Evolutionary conservation across 1,140 invertebrate species (phyloP).

Genomic region (Agrilus planipennis): DNA sequence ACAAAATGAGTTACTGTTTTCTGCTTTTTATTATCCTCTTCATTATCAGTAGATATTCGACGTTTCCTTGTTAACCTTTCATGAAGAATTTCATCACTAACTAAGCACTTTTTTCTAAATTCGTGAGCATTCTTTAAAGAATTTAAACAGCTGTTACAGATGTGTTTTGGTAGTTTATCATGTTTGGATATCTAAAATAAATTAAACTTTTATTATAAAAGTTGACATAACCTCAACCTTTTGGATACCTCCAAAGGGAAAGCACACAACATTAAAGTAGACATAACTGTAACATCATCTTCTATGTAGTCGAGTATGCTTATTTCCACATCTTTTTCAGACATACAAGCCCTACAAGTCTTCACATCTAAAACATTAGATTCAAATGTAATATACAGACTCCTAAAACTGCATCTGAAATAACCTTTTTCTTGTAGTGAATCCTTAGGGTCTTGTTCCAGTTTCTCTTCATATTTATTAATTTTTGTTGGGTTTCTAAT

Average conservation of each 20-base stretch:
- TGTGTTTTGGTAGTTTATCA: conserved; percentile 21
- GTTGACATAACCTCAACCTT: neutral
- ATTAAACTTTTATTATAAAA: no score
- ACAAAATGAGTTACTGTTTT: neutral
- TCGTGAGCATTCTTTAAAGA: conserved; percentile 11
- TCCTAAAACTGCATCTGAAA: neutral
- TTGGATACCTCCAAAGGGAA: conserved; percentile 3
- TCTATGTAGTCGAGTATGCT: conserved; percentile 5
- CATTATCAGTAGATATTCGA: neutral
- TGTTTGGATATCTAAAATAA: conserved; percentile 16
- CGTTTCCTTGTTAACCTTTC: neutral
- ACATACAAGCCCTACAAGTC: conserved; percentile 7
- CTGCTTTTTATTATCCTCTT: neutral
- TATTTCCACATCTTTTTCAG: neutral
- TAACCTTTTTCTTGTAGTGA: neutral
- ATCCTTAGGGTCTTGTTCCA: neutral
- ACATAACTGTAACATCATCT: conserved; percentile 5
- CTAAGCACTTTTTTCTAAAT: conserved; percentile 13
- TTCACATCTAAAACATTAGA: neutral
- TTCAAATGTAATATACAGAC: neutral
- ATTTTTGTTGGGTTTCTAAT: neutral
- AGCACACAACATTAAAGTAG: conserved; percentile 7
- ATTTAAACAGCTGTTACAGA: conserved; percentile 19
- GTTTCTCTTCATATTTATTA: neutral
- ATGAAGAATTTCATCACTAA: conserved; percentile 3